Percentiles rank a stretch among this genome's conserved stretches.
These are phyloP conservation scores for Arenaria interpres DNA, from an alignment of 2,113 vertebrate species.

Conservation along the genomic window DNA sequence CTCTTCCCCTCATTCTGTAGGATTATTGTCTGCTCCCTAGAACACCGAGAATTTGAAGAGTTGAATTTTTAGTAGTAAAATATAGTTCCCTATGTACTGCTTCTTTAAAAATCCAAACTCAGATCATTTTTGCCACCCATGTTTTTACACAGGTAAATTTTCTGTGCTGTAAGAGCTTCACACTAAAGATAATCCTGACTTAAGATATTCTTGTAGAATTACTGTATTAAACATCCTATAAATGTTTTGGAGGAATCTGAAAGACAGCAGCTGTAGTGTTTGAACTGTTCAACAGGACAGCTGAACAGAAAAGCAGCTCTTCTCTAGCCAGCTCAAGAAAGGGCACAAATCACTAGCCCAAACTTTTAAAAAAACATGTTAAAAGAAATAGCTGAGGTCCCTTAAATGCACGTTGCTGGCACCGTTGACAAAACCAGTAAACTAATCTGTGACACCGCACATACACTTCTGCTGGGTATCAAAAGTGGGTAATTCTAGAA, in stretches of 20 bases:
- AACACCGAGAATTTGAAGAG: not conserved
- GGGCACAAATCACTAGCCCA: not conserved
- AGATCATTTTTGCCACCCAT: not conserved
- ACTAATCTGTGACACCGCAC: not conserved
- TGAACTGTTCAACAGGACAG: not conserved
- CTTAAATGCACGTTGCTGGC: not conserved
- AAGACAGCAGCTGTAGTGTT: not conserved
- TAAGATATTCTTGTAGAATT: not conserved
- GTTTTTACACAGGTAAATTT: not conserved
- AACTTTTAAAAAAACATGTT: too few species aligned
- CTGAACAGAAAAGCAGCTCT: not conserved
- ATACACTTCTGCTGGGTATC: too few species aligned
- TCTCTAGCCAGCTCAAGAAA: not conserved
- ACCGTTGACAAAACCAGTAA: not conserved
- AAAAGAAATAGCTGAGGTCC: not conserved
- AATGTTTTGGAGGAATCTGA: not conserved
- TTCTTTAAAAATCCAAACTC: not conserved
- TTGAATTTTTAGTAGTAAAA: not conserved
- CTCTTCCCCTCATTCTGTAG: not conserved
- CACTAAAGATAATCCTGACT: not conserved
- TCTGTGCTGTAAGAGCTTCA: not conserved
- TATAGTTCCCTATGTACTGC: accelerated
- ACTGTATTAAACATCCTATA: not conserved
- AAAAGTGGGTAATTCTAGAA: not conserved
- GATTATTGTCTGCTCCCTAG: not conserved